A percentile compares a stretch with the other conserved stretches of the same genome.
Evolutionary conservation across 2,888 invertebrate genomes (phyloP).

Genomic region (Carabus problematicus): DNA sequence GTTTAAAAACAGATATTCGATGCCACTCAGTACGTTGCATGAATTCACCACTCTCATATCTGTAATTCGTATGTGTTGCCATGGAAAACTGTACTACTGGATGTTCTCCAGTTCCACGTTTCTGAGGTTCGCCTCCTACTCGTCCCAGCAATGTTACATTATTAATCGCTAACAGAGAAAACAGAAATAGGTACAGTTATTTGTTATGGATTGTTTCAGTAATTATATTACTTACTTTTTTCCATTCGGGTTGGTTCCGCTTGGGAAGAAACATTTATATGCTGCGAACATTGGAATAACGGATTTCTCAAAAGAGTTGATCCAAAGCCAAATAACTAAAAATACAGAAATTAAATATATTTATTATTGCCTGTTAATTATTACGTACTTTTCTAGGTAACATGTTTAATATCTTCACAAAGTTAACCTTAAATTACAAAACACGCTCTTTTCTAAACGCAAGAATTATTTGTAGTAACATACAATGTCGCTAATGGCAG

Average conservation of each 20-base stretch:
- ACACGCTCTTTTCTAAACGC: slow-evolving; percentile 51
- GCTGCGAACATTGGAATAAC: slow-evolving; percentile 8
- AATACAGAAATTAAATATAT: slow-evolving; percentile 13
- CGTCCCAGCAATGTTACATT: slow-evolving; percentile 85
- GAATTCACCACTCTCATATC: slow-evolving; percentile 79
- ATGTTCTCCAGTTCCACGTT: slow-evolving; percentile 80
- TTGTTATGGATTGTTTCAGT: not conserved
- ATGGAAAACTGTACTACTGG: slow-evolving; percentile 89
- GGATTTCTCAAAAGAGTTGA: slow-evolving; percentile 15
- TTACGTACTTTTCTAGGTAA: slow-evolving; percentile 27
- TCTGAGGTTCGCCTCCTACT: slow-evolving; percentile 88
- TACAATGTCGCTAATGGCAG: no score
- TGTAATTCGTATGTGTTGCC: slow-evolving; percentile 88
- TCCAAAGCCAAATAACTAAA: slow-evolving; percentile 14
- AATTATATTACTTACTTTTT: slow-evolving; percentile 52
- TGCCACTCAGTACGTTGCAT: slow-evolving; percentile 93
- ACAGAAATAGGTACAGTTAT: slow-evolving; percentile 7
- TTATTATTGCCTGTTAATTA: slow-evolving; percentile 3
- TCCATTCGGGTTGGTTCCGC: slow-evolving; percentile 55
- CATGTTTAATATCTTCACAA: slow-evolving; percentile 18
- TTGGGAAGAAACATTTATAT: slow-evolving; percentile 43
- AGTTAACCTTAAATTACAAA: slow-evolving; percentile 22
- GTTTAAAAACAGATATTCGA: slow-evolving; percentile 85
- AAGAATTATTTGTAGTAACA: no score
- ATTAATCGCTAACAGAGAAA: slow-evolving; percentile 72